A percentile compares a stretch with the other conserved stretches of the same genome.
Conservation (phyloP, 2,113 vertebrate species). For the Rhynchomys soricoides region DNA sequence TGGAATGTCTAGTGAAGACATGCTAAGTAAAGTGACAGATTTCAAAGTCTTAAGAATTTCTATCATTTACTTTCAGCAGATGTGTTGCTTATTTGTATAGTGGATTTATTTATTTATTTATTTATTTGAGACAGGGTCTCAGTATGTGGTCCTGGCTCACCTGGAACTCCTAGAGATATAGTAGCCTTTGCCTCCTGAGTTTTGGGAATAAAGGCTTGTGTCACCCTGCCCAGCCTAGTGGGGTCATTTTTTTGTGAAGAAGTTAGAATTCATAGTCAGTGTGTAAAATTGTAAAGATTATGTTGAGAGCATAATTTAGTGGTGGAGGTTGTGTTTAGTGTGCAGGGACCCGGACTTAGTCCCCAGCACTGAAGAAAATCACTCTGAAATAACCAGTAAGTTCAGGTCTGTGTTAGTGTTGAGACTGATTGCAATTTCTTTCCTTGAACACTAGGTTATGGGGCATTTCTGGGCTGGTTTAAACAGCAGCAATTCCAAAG, state of each 20-base stretch:
- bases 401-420: constrained; percentile 19
- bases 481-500: not conserved
- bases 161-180: not conserved
- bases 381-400: not conserved
- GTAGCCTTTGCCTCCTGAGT: not conserved
- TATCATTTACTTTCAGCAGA: constrained; percentile 25
- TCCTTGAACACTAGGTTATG: constrained; percentile 16
- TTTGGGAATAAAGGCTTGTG: not conserved
- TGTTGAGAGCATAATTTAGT: not conserved
- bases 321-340: not conserved
- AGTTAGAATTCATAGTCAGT: not conserved
- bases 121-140: not conserved
- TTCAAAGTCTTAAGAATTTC: constrained; percentile 17
- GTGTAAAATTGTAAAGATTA: not conserved
- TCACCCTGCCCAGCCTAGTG: not conserved
- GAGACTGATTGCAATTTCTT: not conserved
- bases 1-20: constrained; percentile 23
- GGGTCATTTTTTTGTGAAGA: constrained; percentile 30
- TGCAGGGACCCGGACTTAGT: not conserved
- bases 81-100: not conserved
- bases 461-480: not conserved
- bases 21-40: not conserved
- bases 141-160: not conserved
- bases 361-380: not conserved
- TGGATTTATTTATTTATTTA: not conserved